Base-by-base conservation (phyloP, 2,797 vertebrate genomes). In the Hoplostethus mediterraneus region DNA sequence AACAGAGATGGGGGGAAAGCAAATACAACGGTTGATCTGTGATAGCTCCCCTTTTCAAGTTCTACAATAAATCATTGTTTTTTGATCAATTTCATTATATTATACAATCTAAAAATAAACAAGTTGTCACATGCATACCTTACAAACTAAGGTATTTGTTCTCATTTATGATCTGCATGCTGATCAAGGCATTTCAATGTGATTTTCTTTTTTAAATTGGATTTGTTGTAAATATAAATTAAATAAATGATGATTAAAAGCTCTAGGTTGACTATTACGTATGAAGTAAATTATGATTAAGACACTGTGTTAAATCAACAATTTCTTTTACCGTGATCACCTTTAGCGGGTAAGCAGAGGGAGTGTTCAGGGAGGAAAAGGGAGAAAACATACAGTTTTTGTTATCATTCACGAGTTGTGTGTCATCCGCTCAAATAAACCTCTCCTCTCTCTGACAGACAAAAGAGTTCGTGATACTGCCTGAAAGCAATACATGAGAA, bases 251-350 rank as follows among this genome's bases (percentile, higher is more conserved):
- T 54, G 31, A 65, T 69, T 79, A 51, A 66, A 80, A 53, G 28
- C 28, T 2, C 28, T 28, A 28, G 28, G 28, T 28, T 28, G 28
- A 28, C 28, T 28, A 28, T 28, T 28, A 28, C 3, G 58, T 30
- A 45, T 33, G 11, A 64, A 47, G 65, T 31, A 21, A 44, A 53
- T 67, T 65, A 53, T 54, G 31, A 65, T 69, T 79, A 51, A 66
- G 78, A 49, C 60, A 71, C 17, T 16, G 57, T 7, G 70, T 55
- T 31, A 70, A 63, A 63, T 54, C 63, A 67, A 80, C 64, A 79
- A 74, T 55, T 71, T 42, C 63, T 84, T 88, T 93, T 90, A 93
- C 88, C 87, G 70, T 90, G 87, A 73, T 92, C 90, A 87, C 78
- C 90, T 93, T 90, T 85, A 75, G 77, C 54, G 58, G 78, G 85